Evolutionary conservation across 1,140 invertebrate species (phyloP).

Genomic region (Zaprionus camerounensis): DNA sequence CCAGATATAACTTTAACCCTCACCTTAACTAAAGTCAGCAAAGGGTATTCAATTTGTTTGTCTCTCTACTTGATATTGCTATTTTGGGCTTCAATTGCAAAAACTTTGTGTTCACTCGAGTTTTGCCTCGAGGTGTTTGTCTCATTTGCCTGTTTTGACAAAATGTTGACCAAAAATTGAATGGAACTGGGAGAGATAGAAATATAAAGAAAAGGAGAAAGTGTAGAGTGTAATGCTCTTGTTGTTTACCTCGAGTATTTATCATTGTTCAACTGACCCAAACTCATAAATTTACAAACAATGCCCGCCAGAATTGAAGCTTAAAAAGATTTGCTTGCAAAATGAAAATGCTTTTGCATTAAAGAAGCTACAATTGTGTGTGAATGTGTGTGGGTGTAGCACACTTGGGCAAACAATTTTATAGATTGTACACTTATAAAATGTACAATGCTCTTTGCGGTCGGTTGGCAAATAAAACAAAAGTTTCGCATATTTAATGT

Average conservation of each 20-base stretch:
- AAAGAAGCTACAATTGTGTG: constrained; percentile 9
- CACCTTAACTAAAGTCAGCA: background rate
- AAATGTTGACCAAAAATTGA: constrained; percentile 44
- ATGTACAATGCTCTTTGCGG: constrained; percentile 40
- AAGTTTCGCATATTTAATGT: constrained; percentile 49
- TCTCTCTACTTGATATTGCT: constrained; percentile 50
- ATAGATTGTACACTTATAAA: constrained; percentile 45
- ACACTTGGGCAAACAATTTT: constrained; percentile 29
- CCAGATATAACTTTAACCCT: background rate
- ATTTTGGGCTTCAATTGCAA: constrained; percentile 44
- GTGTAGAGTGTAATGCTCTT: constrained; percentile 36
- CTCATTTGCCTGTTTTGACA: constrained; percentile 19
- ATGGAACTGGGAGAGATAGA: background rate
- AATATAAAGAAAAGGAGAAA: background rate
- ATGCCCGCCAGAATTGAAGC: constrained; percentile 2
- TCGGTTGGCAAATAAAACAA: constrained; percentile 48
- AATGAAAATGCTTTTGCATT: constrained; percentile 20
- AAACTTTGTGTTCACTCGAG: constrained; percentile 16
- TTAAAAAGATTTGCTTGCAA: constrained; percentile 27
- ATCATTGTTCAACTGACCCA: constrained; percentile 61
- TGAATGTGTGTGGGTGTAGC: constrained; percentile 1
- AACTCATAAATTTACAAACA: constrained; percentile 61
- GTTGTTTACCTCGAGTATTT: constrained; percentile 55
- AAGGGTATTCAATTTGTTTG: constrained; percentile 14
- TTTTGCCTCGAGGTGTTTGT: constrained; percentile 39